These are phyloP conservation scores for Xestia xanthographa DNA, from an alignment of 2,888 invertebrate species.

Conservation along the genomic window DNA sequence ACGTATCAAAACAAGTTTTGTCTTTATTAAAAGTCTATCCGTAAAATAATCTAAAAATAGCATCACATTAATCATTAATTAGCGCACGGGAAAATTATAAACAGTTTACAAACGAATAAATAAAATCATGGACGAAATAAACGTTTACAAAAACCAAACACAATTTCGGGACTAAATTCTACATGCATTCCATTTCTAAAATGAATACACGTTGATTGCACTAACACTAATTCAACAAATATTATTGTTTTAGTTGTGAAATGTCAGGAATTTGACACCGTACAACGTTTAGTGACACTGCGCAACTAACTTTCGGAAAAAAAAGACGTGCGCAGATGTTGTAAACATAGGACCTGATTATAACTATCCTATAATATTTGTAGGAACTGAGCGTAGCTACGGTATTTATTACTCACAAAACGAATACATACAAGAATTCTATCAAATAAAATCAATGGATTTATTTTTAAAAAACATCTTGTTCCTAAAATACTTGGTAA, in stretches of 20 bases:
- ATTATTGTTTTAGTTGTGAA: constrained; percentile 50
- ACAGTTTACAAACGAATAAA: constrained; percentile 74
- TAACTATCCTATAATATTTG: constrained; percentile 44
- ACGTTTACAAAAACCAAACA: constrained; percentile 67
- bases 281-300: constrained; percentile 41
- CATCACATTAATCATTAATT: constrained; percentile 83
- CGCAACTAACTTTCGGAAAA: constrained; percentile 31
- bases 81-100: constrained; percentile 80
- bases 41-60: constrained; percentile 88
- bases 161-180: constrained; percentile 45
- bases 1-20: constrained; percentile 82
- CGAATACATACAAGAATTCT: constrained; percentile 33
- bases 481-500: constrained; percentile 30
- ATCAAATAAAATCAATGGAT: too few species aligned
- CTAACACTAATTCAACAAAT: constrained; percentile 59
- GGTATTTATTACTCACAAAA: constrained; percentile 35
- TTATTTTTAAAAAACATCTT: neutral
- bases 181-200: constrained; percentile 61
- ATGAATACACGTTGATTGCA: constrained; percentile 50
- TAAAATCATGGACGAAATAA: constrained; percentile 74
- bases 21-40: constrained; percentile 88
- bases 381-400: constrained; percentile 64
- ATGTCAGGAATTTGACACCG: constrained; percentile 36
- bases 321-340: constrained; percentile 25
- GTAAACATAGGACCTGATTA: constrained; percentile 45